Evolutionary conservation across 1,140 invertebrate genomes (phyloP), one percentile per base, ranked within the genome.

Genomic region (Chrysomallon squamiferum): DNA sequence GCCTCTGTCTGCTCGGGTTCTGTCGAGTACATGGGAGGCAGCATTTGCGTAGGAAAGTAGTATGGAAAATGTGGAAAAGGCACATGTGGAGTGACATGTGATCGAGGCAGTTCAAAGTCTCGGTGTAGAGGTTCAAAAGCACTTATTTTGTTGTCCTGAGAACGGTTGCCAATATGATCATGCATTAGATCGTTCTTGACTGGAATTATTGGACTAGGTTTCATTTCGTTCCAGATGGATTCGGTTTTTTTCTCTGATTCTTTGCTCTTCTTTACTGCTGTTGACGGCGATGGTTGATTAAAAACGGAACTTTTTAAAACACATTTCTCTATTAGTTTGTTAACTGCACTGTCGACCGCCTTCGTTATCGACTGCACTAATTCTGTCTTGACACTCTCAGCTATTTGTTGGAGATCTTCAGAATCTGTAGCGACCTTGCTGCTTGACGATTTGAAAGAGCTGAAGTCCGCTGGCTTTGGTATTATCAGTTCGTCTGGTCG

Each of bases 1-100:
- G 95, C 84, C 85, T 97, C 95, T 79, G 95, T 96, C 84, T 97
- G 95, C 84, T 96, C 95, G 2, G 92, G 90, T 58, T 86, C 84
- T 22, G 90, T 87, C 67, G 81, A 89, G 82, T 84, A 88, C 86
- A 76, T 84, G 84, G 77, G 89, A 87, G 89, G 90, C 84, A 88
- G 88, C 74, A 89, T 82, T 75, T 73, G 79, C 63, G 76, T 76
- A 56, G 75, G 73, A 33, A 72, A 76, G 70, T 75, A 78, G 68
- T 75, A 80, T 20, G 72, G 73, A 63, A 74, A 75, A 59, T 75
- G 72, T 33, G 71, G 78, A 59, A 76, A 75, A 27, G 76, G 70
- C 13, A 77, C 50, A 54, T 54, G 30, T 59, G 64, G 72, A 65
- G 78, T 62, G 61, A 66, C 74, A 75, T 70, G 66, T 27, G 50